These are phyloP conservation scores for Alsophila aescularia DNA, from an alignment of 2,888 invertebrate species.

Conservation along the genomic window DNA sequence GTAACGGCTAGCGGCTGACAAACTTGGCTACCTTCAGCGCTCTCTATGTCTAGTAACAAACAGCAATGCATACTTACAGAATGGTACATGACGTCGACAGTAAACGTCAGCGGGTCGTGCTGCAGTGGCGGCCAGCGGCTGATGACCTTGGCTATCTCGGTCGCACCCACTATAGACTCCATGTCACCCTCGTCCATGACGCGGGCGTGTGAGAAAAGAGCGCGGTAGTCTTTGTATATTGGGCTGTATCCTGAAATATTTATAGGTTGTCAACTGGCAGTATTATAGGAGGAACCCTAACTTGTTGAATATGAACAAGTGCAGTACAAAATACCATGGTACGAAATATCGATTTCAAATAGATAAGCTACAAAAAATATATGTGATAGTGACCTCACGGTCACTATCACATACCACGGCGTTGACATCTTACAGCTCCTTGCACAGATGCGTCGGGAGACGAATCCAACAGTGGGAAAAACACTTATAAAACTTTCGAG, in stretches of 20 bases:
- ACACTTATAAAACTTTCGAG: conserved; percentile 87
- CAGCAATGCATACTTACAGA: conserved; percentile 83
- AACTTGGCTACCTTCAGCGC: no score
- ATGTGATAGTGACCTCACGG: no score
- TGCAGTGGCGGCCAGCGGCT: conserved; percentile 81
- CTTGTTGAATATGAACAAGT: no score
- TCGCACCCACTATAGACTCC: conserved; percentile 49
- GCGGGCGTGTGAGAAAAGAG: conserved; percentile 55
- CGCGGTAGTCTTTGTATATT: conserved; percentile 50
- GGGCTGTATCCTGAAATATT: conserved; percentile 50
- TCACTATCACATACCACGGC: no score
- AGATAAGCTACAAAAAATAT: no score
- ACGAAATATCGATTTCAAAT: no score
- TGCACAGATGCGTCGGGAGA: conserved; percentile 65
- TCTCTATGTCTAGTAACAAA: no score
- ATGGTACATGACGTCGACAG: conserved; percentile 86
- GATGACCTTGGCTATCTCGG: conserved; percentile 51
- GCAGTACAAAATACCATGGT: no score
- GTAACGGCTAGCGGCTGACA: no score
- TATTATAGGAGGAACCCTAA: no score
- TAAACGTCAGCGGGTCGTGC: conserved; percentile 88
- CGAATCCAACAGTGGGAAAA: conserved; percentile 87
- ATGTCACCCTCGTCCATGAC: conserved; percentile 50
- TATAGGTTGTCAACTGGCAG: no score
- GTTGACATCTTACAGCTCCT: conserved; percentile 85